Base-by-base conservation (phyloP, 2,113 vertebrate species). In the Empidonax traillii region DNA sequence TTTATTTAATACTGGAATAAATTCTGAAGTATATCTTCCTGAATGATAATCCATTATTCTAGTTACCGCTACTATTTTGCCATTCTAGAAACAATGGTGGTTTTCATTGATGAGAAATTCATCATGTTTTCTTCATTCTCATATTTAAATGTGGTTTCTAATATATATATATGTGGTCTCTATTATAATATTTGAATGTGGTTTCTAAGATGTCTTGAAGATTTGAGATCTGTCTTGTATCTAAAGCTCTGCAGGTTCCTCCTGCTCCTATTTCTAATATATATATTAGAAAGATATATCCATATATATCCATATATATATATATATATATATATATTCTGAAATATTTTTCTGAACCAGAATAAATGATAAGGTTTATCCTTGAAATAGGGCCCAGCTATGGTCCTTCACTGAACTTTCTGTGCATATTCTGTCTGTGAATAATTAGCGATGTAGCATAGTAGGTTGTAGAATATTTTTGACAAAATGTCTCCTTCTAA, bases 241-340 rank as follows among this genome's bases (percentile, higher is more conserved):
- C 20, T 79, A 75, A 49, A 19, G 12, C 4, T 73, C 62, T 77
- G 25, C 20, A 76, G 11, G 9, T 72, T 21, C 2, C 5, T 3
- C 1, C 6, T 11, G 1, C 2, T 20, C 7, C 1, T 7, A 46
- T 35, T 73, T 65, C 39, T 61, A 6, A 52, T 6, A 44, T 23
- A 33, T 35, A 8, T 25, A 15, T 63, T 52, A 31, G 16, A 39
- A 46, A 47, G 14, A 24, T 15, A 33, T 33, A 47, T 33, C 28
- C 11, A n/a, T 30, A 31, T 19, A 55, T 10, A 39, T 25, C 24
- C 33, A 67, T n/a, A 35, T 35, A 39, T 5, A n/a, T 24, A 67
- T n/a, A 39, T 5, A n/a, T 24, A 67, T n/a, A 35, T 47, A 84
- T 10, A 28, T 47, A 84, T 10, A 28, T 41, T 63, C 41, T 30